Conservation (phyloP, 2,113 vertebrate genomes). For the Gopherus flavomarginatus region DNA sequence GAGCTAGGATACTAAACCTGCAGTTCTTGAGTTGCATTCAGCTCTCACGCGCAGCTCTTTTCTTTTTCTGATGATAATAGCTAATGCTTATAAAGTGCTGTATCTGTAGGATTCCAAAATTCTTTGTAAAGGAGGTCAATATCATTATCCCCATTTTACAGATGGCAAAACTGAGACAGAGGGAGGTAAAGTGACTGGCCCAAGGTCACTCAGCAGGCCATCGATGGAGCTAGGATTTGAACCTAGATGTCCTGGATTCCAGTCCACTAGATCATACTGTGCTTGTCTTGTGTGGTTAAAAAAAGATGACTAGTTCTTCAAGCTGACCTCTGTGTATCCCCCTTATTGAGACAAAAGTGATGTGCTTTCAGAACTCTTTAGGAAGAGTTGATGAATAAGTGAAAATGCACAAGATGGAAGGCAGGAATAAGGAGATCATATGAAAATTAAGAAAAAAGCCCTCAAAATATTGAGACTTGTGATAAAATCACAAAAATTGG, state of each 20-base stretch:
- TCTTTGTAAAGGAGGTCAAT: too few relatives aligned
- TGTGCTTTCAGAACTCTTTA: fast-evolving
- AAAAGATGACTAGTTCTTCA: not conserved
- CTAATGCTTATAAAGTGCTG: too few relatives aligned
- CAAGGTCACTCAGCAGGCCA: not conserved
- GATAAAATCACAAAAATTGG: not conserved
- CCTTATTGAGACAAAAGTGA: not conserved
- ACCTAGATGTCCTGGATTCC: not conserved
- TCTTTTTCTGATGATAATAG: not conserved
- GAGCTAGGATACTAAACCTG: not conserved
- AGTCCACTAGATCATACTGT: fast-evolving
- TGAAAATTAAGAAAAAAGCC: not conserved
- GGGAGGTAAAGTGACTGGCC: too few relatives aligned
- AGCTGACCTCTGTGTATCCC: not conserved
- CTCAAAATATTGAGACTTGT: not conserved
- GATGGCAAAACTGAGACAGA: too few relatives aligned
- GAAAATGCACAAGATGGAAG: not conserved
- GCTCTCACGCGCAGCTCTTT: not conserved
- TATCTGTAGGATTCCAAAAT: too few relatives aligned
- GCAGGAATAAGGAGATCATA: not conserved
- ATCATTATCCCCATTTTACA: too few relatives aligned
- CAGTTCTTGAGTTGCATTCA: not conserved
- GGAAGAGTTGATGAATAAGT: not conserved
- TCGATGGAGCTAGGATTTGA: fast-evolving
- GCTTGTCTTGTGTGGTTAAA: not conserved